Conservation (phyloP, 92 coral and sea anemone genomes). For the Actinostola sp. region DNA sequence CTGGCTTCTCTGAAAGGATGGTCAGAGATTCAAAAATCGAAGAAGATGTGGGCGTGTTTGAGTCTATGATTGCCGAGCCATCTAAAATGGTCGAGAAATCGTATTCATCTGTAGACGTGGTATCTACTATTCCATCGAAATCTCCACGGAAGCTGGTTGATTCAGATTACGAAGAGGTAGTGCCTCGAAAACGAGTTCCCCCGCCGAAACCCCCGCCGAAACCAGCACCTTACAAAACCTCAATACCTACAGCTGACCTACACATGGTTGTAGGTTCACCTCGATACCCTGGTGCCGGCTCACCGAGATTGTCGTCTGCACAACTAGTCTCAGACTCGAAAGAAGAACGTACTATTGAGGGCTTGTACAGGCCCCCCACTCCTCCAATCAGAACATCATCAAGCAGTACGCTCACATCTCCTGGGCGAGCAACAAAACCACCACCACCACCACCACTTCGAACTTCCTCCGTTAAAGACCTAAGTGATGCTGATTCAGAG, state of each 20-base stretch:
- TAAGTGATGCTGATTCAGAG: conserved; percentile 19
- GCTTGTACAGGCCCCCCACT: not conserved
- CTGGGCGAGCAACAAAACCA: conserved; percentile 11
- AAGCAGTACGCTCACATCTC: conserved; percentile 4
- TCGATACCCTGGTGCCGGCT: conserved; percentile 13
- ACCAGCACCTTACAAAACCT: conserved; percentile 14
- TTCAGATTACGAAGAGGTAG: conserved; percentile 43
- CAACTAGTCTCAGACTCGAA: conserved; percentile 18
- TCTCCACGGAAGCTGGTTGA: not conserved
- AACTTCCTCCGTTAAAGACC: conserved; percentile 31
- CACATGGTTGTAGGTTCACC: conserved; percentile 4
- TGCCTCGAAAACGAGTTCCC: not conserved
- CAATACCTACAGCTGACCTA: not conserved
- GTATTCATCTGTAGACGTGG: conserved; percentile 35
- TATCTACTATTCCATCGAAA: conserved; percentile 19
- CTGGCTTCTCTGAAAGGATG: not conserved
- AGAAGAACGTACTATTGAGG: not conserved
- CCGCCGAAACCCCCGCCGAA: conserved; percentile 7
- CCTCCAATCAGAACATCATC: conserved; percentile 19
- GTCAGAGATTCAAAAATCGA: not conserved
- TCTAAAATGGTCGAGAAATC: conserved; percentile 1
- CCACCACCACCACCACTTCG: conserved; percentile 59
- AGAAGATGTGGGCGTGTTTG: not conserved
- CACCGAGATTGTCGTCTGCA: conserved; percentile 41
- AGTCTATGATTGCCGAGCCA: not conserved